Conservation (phyloP, 2,113 vertebrate species). For the Rhinoptilus africanus region DNA sequence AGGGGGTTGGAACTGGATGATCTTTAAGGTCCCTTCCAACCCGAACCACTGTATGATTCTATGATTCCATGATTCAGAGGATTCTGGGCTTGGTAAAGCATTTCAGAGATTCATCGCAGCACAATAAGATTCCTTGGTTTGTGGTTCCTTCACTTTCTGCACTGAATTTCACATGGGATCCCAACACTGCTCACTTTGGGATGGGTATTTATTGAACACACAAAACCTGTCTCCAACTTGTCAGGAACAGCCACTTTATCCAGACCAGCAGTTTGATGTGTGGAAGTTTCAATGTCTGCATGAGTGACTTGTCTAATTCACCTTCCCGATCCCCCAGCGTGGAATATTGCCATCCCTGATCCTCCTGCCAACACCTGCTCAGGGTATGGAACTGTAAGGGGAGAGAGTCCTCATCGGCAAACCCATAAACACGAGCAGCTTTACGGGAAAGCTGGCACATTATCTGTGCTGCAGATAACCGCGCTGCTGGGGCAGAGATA, state of each 20-base stretch:
- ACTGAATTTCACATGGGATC: not conserved
- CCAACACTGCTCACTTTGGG: not conserved
- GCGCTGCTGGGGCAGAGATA: not conserved
- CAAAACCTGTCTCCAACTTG: not conserved
- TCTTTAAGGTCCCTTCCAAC: too few relatives aligned
- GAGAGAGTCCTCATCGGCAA: not conserved
- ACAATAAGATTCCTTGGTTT: not conserved
- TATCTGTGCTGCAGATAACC: not conserved
- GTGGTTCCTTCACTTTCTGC: not conserved
- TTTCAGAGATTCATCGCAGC: fast-evolving
- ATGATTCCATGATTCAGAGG: not conserved
- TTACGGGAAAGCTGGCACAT: not conserved
- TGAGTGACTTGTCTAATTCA: not conserved
- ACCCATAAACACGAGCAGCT: not conserved
- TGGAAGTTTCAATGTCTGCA: not conserved
- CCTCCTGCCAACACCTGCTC: not conserved
- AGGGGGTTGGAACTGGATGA: too few relatives aligned
- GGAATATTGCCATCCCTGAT: not conserved
- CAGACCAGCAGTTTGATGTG: not conserved
- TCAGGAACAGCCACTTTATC: not conserved
- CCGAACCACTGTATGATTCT: too few relatives aligned
- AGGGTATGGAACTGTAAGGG: not conserved
- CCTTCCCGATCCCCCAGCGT: not conserved
- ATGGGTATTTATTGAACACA: not conserved
- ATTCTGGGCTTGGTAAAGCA: not conserved